These are phyloP conservation scores for Mechanitis messenoides DNA, from an alignment of 2,888 invertebrate genomes.

Conservation along the genomic window DNA sequence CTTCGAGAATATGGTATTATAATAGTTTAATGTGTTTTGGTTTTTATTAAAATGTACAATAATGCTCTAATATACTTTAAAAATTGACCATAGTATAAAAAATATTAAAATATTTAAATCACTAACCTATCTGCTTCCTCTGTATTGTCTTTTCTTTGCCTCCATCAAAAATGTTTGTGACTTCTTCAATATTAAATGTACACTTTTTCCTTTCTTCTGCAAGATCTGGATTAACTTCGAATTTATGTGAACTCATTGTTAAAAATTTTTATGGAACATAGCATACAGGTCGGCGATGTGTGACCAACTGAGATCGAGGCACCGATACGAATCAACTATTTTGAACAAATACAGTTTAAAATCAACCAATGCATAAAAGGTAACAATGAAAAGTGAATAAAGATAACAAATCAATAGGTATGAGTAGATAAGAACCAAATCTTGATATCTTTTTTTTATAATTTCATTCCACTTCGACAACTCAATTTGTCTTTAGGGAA, in stretches of 20 bases:
- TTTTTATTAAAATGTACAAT: too few relatives aligned
- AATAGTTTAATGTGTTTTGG: too few relatives aligned
- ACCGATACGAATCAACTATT: not conserved
- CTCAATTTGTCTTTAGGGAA: too few relatives aligned
- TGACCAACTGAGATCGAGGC: conserved; percentile 6
- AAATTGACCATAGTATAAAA: not conserved
- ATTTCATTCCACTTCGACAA: too few relatives aligned
- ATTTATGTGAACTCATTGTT: conserved; percentile 14
- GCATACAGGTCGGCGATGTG: not conserved
- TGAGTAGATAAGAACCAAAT: too few relatives aligned
- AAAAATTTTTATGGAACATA: conserved; percentile 5
- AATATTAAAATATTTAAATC: conserved; percentile 8
- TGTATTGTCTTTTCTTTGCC: conserved; percentile 81
- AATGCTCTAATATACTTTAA: too few relatives aligned
- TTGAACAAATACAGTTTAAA: conserved; percentile 2
- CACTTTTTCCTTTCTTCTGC: conserved; percentile 82
- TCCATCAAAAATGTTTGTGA: conserved; percentile 86
- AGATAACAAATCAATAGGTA: too few relatives aligned
- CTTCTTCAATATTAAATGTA: conserved; percentile 82
- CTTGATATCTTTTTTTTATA: too few relatives aligned
- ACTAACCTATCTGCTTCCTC: conserved; percentile 71
- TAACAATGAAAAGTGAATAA: too few relatives aligned
- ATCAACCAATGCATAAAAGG: not conserved
- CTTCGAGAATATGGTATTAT: too few relatives aligned
- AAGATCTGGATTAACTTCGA: conserved; percentile 79